Conservation (phyloP, 2,888 invertebrate genomes). For the Yponomeuta plumbellus region DNA sequence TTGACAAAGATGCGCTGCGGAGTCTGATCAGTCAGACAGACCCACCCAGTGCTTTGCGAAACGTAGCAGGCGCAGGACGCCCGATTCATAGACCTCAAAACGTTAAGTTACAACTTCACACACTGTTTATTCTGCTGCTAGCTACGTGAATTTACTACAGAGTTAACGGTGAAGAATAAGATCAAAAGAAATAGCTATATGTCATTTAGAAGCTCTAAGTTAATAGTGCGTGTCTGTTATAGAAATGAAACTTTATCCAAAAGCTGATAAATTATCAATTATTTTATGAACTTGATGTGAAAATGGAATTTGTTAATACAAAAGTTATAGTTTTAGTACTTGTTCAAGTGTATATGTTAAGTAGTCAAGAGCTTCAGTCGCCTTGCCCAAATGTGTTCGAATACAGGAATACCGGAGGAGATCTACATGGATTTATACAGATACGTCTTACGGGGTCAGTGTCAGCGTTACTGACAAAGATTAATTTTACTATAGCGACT, state of each 20-base stretch:
- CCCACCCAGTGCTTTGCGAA: background rate
- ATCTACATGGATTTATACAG: slow-evolving; percentile 43
- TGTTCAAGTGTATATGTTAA: slow-evolving; percentile 31
- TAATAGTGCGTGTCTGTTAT: background rate
- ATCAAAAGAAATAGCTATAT: background rate
- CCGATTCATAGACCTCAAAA: background rate
- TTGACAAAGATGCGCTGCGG: background rate
- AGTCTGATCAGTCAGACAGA: background rate
- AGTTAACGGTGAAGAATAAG: background rate
- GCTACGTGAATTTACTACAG: background rate
- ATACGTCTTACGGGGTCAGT: slow-evolving; percentile 38
- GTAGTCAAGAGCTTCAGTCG: slow-evolving; percentile 39
- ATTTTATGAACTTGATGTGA: background rate
- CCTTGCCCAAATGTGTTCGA: slow-evolving; percentile 55
- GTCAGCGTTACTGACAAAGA: slow-evolving; percentile 34
- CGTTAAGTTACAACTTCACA: background rate
- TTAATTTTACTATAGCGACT: slow-evolving; percentile 49
- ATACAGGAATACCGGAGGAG: slow-evolving; percentile 40
- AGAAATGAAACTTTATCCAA: background rate
- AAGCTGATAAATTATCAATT: background rate
- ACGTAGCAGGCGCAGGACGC: slow-evolving; percentile 1
- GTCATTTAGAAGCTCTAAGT: too few relatives aligned
- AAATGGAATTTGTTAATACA: slow-evolving; percentile 6
- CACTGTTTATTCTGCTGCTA: background rate
- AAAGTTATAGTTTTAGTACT: slow-evolving; percentile 30